Evolutionary conservation across 2,113 vertebrate genomes (phyloP).

Genomic region (Anolis sagrei): DNA sequence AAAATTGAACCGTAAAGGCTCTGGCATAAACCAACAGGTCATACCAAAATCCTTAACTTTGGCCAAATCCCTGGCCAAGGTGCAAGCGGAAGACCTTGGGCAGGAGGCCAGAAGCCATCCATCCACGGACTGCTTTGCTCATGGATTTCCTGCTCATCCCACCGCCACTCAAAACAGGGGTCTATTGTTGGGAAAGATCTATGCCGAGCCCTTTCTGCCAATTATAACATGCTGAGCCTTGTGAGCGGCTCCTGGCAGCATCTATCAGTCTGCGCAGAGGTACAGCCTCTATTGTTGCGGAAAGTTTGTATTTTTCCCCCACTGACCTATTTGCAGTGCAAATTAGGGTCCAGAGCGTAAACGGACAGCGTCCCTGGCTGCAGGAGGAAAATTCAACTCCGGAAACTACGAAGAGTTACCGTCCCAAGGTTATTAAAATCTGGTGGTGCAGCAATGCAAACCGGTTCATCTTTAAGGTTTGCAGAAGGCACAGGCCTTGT

Average conservation of each 20-base stretch:
- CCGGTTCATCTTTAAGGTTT: not conserved
- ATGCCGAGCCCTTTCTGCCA: not conserved
- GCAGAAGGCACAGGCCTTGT: not conserved
- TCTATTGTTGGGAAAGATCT: not conserved
- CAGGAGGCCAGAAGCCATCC: constrained; percentile 5
- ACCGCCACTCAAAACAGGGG: not conserved
- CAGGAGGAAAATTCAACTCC: too few species aligned
- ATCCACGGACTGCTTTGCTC: not conserved
- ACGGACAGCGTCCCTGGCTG: too few species aligned
- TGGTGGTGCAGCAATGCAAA: not conserved
- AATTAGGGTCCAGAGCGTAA: not conserved
- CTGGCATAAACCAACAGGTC: too few species aligned
- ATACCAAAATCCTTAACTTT: too few species aligned
- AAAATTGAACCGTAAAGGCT: too few species aligned
- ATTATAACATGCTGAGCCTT: not conserved
- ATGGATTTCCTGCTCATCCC: not conserved
- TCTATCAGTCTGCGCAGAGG: not conserved
- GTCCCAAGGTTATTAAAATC: not conserved
- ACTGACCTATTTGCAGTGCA: not conserved
- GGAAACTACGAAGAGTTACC: too few species aligned
- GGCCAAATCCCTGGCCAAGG: not conserved
- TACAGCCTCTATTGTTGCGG: not conserved
- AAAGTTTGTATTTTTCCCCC: not conserved
- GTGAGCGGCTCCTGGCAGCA: constrained; percentile 11
- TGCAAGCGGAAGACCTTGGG: not conserved